phyloP scores from a whole-genome alignment of 2,888 invertebrate species.

The Drosophila tanythrix region DNA sequence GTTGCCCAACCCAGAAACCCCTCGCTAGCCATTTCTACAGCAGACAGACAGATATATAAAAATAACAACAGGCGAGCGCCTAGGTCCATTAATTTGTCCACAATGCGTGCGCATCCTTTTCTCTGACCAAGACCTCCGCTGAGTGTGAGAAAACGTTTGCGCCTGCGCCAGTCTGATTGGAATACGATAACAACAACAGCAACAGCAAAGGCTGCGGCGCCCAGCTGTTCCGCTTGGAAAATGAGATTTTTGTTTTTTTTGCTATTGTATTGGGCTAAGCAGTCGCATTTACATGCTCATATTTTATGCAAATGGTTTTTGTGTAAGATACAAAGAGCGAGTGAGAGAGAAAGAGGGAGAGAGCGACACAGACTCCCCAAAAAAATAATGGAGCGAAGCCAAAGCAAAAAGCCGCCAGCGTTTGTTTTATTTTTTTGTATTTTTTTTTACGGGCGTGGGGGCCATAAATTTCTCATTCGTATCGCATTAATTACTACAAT shows the following conservation, averaged over 20 bases:
- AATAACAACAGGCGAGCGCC: slow-evolving; percentile 30
- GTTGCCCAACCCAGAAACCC: slow-evolving; percentile 5
- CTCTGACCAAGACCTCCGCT: slow-evolving; percentile 30
- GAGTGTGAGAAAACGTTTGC: slow-evolving; percentile 36
- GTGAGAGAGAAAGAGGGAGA: not conserved
- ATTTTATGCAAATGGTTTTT: slow-evolving; percentile 70
- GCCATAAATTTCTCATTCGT: slow-evolving; percentile 83
- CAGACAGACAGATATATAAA: slow-evolving; percentile 3
- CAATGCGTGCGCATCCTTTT: slow-evolving; percentile 66
- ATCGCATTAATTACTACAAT: slow-evolving; percentile 84
- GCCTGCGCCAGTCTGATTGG: slow-evolving; percentile 37
- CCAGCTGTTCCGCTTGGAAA: slow-evolving; percentile 59
- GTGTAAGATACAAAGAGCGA: slow-evolving; percentile 3
- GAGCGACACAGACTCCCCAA: slow-evolving; percentile 10
- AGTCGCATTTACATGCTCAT: slow-evolving; percentile 70
- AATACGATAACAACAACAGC: slow-evolving; percentile 1
- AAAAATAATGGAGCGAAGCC: slow-evolving; percentile 26
- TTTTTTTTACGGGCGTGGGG: slow-evolving; percentile 79
- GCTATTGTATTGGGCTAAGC: slow-evolving; percentile 10
- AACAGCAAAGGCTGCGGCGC: not conserved
- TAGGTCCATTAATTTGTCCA: slow-evolving; percentile 72
- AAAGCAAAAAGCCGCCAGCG: slow-evolving; percentile 43
- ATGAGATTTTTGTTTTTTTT: slow-evolving; percentile 9
- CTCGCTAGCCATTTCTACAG: slow-evolving; percentile 36
- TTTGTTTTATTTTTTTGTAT: slow-evolving; percentile 40